phyloP scores from a whole-genome alignment of 2,797 vertebrate genomes.

The Tapirus indicus region DNA sequence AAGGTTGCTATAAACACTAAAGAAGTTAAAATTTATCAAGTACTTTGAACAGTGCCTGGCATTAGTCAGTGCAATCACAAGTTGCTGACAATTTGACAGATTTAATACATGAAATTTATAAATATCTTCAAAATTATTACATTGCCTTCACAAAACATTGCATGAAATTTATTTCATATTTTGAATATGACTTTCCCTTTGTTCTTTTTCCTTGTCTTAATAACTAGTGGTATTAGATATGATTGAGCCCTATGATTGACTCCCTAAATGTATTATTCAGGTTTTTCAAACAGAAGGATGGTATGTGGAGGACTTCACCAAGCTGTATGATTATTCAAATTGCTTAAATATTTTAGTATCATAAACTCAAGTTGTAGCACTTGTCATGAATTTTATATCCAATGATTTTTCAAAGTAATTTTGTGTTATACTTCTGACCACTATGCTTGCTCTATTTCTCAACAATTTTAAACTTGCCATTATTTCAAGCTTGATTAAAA shows the following conservation, averaged over 20 bases:
- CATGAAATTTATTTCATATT: neutral
- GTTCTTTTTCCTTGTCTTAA: neutral
- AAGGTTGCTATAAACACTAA: neutral
- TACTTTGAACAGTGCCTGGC: neutral
- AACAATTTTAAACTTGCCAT: neutral
- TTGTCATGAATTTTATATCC: neutral
- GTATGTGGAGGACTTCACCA: neutral
- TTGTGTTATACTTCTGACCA: neutral
- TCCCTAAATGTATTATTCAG: neutral
- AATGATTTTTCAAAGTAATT: neutral
- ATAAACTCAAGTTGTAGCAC: neutral
- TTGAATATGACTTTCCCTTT: neutral
- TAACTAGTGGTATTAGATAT: neutral
- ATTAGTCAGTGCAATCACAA: neutral
- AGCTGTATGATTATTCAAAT: neutral
- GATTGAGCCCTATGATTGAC: neutral
- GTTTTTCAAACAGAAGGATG: neutral
- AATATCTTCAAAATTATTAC: neutral
- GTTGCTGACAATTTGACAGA: neutral
- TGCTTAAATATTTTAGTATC: neutral
- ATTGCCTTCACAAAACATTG: neutral
- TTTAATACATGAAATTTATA: neutral
- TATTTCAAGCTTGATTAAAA: neutral
- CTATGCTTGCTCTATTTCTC: neutral
- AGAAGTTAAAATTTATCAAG: neutral